Evolutionary conservation across 2,888 invertebrate genomes (phyloP), one percentile per base, ranked within the genome.

Genomic region (Stictocephala bisonia): DNA sequence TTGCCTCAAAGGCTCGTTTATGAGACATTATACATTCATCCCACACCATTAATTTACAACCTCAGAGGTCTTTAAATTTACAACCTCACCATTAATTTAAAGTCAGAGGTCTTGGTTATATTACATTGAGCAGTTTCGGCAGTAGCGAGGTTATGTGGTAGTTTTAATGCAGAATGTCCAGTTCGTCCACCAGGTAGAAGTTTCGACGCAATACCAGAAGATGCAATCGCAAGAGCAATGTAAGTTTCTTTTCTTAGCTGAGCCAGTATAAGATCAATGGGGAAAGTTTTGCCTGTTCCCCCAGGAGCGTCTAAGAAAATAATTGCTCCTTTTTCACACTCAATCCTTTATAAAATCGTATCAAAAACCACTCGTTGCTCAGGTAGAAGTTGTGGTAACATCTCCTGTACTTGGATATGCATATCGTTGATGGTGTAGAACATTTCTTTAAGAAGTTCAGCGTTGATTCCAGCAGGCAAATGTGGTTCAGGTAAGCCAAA

Each of bases 11-110:
- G 20, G 78, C 69, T 56, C 73, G 68, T 75, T 82, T 83, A 71
- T 83, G 82, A 0, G 82, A 74, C 83, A 85, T 84, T 7, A 82
- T 82, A 71, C 80, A 80, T 79, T 85, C 83, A 77, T 84, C 84
- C 83, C 82, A 84, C 27, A 85, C 74, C 9, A 84, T 81, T 3
- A 83, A 11, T 77, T 75, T 79, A 44, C 79, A 76, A 68, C 78
- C 53, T 71, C 77, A 72, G n/a, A 84, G 75, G 11, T 82, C 75
- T 75, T 79, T 78, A 13, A 77, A 82, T 67, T n/a, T n/a, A n/a
- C n/a, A n/a, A n/a, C n/a, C n/a, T n/a, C n/a, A n/a, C n/a, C n/a
- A n/a, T n/a, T n/a, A n/a, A n/a, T n/a, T n/a, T n/a, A n/a, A 77
- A 75, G 11, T 48, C 76, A 60, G 78, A 77, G 22, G 76, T 71